Base-by-base conservation (phyloP, 1,140 invertebrate genomes). In the Pseudomyrmex sp. region DNA sequence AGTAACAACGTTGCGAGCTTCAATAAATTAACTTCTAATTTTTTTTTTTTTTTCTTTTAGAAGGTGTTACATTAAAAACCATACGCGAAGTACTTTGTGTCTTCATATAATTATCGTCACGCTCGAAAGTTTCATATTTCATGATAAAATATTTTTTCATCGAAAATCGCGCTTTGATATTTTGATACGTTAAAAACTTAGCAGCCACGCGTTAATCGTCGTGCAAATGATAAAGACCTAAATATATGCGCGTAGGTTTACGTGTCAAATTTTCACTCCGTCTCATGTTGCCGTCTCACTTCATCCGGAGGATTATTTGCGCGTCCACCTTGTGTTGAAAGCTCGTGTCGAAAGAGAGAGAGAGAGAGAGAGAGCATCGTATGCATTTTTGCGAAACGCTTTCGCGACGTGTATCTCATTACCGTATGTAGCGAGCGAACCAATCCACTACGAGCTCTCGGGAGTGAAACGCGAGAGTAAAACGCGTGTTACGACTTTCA, bases 401-500 rank as follows among this genome's bases (percentile, higher is more conserved):
- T 5, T n/a, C 63, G 26, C 48, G n/a, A 48, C 68, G 59, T 56
- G 69, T 80, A 80, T 80, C 76, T 70, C 76, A 80, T 80, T 80
- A 35, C 5, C 35, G 35, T 35, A 61, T 9, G 15, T 44, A 68
- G 23, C 9, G 2, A 35, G 12, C 26, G 13, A 83, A 59, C 44
- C 66, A 82, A 75, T 82, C 13, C 59, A 76, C 70, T 65, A 56
- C 48, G 20, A 26, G 13, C 65, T 20, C 52, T 26, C 4, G 12
- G 20, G 46, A 76, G 26, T 82, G 70, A 84, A 84, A 44, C 23
- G 68, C 79, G 44, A 18, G 18, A 18, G 26, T 82, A 75, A 84
- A 84, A 44, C 23, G 68, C 79, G 44, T 70, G 23, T 52, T 82
- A 68, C 82, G 77, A 52, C 35, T 88, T 87, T 73, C 82, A 96